phyloP scores from a whole-genome alignment of 2,113 vertebrate genomes.

The Perca flavescens region DNA sequence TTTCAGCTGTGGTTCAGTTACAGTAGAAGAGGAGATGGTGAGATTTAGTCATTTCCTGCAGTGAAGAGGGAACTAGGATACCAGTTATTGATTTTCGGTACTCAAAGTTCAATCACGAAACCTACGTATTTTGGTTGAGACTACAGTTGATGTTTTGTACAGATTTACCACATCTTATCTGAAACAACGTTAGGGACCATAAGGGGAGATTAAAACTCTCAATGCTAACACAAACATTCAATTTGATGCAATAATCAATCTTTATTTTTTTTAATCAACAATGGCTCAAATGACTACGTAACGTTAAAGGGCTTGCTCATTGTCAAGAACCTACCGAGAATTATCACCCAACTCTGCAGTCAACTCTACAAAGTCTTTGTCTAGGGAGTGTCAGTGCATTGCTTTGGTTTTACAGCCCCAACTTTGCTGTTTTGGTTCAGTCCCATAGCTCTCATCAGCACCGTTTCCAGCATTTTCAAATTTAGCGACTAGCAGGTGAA shows the following conservation, averaged over 20 bases:
- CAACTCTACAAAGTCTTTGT: background rate
- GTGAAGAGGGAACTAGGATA: background rate
- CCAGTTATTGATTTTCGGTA: background rate
- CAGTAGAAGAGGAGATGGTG: conserved; percentile 8
- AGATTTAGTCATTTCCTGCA: conserved; percentile 47
- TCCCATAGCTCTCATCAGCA: background rate
- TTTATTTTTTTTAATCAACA: background rate
- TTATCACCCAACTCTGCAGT: no score
- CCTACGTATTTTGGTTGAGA: background rate
- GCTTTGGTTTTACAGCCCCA: background rate
- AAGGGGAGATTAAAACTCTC: background rate
- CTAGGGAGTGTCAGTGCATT: background rate
- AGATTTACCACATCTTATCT: conserved; percentile 1
- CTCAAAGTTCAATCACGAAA: background rate
- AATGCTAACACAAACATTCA: background rate
- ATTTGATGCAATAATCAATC: no score
- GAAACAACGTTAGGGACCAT: background rate
- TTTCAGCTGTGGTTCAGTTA: conserved; percentile 62
- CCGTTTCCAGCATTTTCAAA: background rate
- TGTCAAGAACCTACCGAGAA: background rate
- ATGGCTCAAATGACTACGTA: background rate
- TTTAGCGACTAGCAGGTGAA: background rate
- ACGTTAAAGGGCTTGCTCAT: background rate
- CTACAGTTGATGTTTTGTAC: background rate
- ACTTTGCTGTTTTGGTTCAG: background rate